phyloP scores from a whole-genome alignment of 2,797 vertebrate species.

The Menidia menidia region DNA sequence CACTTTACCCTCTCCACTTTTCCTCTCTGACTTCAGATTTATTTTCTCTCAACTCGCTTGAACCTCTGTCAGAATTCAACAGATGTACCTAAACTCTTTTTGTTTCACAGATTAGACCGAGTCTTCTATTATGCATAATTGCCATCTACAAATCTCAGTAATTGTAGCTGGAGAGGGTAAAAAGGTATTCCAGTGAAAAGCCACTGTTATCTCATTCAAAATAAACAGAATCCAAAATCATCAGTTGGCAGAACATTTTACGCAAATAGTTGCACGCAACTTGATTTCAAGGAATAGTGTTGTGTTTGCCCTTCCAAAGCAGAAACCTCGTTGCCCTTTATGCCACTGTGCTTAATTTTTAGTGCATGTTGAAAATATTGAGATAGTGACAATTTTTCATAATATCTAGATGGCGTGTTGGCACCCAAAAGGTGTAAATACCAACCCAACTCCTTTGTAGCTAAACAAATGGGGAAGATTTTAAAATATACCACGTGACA shows the following conservation, averaged over 20 bases:
- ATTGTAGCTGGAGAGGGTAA: neutral
- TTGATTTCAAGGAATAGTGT: constrained; percentile 16
- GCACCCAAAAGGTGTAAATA: constrained; percentile 55
- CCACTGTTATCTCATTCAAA: constrained; percentile 1
- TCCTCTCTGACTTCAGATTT: constrained; percentile 16
- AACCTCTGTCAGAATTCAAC: neutral
- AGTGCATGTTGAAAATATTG: constrained; percentile 58
- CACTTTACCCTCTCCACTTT: constrained; percentile 25
- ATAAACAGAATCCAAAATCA: neutral
- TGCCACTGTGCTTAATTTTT: neutral
- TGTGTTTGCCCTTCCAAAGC: too few relatives aligned
- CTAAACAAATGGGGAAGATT: constrained; percentile 19
- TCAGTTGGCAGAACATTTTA: neutral
- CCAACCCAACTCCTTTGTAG: constrained; percentile 29
- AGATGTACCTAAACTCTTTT: neutral
- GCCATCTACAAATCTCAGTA: neutral
- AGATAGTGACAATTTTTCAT: constrained; percentile 6
- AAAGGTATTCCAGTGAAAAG: neutral
- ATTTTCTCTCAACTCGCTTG: constrained; percentile 9
- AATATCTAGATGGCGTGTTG: constrained; percentile 46
- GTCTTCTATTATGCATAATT: neutral
- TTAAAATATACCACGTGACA: constrained; percentile 7
- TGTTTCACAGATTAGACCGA: neutral
- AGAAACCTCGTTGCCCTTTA: constrained; percentile 11
- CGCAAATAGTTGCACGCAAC: neutral